These are phyloP conservation scores for Psephotus haematonotus DNA, from an alignment of 2,113 vertebrate genomes.

Conservation along the genomic window DNA sequence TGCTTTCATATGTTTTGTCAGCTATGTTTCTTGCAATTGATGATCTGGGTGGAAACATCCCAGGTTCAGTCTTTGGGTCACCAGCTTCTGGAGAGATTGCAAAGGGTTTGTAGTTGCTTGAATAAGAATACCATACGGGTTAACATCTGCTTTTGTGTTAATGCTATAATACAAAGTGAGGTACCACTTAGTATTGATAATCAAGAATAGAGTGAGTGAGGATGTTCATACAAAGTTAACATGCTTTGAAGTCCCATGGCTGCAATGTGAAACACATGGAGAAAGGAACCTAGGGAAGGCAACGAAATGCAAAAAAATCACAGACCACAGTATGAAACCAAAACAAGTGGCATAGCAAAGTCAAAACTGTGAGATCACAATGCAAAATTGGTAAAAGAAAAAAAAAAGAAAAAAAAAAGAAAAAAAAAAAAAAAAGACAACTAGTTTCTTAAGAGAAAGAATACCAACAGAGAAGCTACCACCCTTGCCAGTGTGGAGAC, in stretches of 20 bases:
- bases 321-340: not conserved
- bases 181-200: not conserved
- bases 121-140: not conserved
- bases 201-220: not conserved
- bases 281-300: not conserved
- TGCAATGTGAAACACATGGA: not conserved
- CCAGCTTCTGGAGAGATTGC: not conserved
- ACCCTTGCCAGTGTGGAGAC: not conserved
- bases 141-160: not conserved
- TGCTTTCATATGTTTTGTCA: not conserved
- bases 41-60: not conserved
- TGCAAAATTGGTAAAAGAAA: not conserved
- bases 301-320: not conserved
- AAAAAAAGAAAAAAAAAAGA: not conserved
- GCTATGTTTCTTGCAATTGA: not conserved
- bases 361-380: not conserved
- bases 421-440: not conserved
- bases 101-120: not conserved
- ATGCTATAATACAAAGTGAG: not conserved
- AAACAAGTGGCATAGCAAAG: not conserved
- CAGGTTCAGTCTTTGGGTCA: not conserved
- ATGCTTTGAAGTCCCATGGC: not conserved
- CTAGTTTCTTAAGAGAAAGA: not conserved
- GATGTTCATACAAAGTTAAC: not conserved
- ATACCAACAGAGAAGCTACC: not conserved